phyloP scores from a whole-genome alignment of 35 echinoderm and acorn worm genomes.

The Apostichopus californicus region DNA sequence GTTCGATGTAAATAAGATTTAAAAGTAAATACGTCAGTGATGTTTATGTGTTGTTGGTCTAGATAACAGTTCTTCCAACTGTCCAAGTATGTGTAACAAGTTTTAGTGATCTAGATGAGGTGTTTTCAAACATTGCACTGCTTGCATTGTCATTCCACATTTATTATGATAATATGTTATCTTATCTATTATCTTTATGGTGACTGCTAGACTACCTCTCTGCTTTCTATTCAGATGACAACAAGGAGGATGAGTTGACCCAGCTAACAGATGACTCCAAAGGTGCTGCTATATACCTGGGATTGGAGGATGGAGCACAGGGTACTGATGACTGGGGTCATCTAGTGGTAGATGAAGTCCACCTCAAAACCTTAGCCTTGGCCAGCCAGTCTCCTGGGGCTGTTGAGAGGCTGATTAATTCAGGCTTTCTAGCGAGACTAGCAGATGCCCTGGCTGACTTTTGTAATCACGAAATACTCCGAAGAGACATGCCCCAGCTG shows the following conservation, averaged over 20 bases:
- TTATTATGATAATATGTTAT: no score
- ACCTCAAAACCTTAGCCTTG: slow-evolving; percentile 73
- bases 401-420: slow-evolving; percentile 69
- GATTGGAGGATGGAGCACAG: slow-evolving; percentile 15
- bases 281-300: slow-evolving; percentile 64
- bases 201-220: not conserved
- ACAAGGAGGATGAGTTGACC: slow-evolving; percentile 77
- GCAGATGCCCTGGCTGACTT: slow-evolving; percentile 87
- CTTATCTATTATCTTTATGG: no score
- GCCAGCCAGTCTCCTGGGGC: slow-evolving; percentile 79
- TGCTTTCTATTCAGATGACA: slow-evolving; percentile 76
- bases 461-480: slow-evolving; percentile 69
- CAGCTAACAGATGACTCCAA: slow-evolving; percentile 88
- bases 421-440: slow-evolving; percentile 75
- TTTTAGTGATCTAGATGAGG: no score
- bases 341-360: slow-evolving; percentile 85
- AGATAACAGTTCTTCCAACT: no score
- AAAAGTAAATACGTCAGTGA: no score
- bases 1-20: no score
- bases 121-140: no score
- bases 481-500: slow-evolving; percentile 23
- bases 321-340: slow-evolving; percentile 78
- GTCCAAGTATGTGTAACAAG: no score
- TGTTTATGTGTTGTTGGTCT: no score
- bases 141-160: no score